Conservation (phyloP, 2,888 invertebrate genomes). For the Metacarcinus magister region DNA sequence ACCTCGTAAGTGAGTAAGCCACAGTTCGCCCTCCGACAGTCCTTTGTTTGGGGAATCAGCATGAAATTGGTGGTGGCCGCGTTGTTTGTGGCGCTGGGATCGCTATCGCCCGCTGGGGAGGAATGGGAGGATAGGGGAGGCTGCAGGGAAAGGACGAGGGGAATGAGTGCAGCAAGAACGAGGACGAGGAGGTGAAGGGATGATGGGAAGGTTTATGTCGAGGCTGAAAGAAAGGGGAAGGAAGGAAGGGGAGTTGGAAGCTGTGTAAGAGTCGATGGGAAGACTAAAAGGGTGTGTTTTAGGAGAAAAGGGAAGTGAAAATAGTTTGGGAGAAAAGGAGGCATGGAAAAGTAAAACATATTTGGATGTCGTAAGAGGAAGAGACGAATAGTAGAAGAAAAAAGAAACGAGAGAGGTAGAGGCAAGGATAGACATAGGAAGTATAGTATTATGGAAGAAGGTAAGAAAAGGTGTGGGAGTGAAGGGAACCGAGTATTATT, state of each 20-base stretch:
- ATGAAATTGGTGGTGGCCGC: slow-evolving; percentile 67
- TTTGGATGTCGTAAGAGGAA: neutral
- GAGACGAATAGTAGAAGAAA: neutral
- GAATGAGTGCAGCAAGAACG: too few relatives aligned
- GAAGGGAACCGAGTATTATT: neutral
- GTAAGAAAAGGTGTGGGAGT: neutral
- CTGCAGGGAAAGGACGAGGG: neutral
- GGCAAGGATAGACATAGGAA: neutral
- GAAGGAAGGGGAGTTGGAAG: neutral
- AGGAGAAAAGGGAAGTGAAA: neutral
- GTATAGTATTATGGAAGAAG: neutral
- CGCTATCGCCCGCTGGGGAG: neutral
- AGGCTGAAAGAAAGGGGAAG: neutral
- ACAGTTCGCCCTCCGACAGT: neutral
- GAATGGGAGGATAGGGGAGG: neutral
- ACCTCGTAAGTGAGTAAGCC: slow-evolving; percentile 16
- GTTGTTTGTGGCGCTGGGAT: neutral
- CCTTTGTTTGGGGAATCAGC: slow-evolving; percentile 69
- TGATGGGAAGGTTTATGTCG: too few relatives aligned
- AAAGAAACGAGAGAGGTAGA: slow-evolving; percentile 37
- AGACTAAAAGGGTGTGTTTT: neutral
- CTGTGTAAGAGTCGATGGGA: neutral
- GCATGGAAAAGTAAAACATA: neutral
- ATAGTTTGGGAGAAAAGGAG: neutral
- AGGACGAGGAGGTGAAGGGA: too few relatives aligned